A percentile compares a stretch with the other conserved stretches of the same genome.
Conservation (phyloP, 2,113 vertebrate genomes). For the Mystacornis crossleyi region DNA sequence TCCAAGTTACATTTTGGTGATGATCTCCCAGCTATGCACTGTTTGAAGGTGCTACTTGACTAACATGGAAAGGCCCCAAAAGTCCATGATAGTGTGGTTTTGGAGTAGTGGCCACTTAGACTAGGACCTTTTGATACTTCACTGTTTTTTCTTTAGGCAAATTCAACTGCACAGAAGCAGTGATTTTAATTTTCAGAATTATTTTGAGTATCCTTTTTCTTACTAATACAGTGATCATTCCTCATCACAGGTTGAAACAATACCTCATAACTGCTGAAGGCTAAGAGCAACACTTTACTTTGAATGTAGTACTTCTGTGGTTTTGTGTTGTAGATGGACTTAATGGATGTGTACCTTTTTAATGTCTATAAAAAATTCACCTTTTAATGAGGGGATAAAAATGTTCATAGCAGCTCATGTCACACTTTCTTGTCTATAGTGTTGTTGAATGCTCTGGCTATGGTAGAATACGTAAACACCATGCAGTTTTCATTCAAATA, state of each 20-base stretch:
- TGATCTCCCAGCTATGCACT: background rate
- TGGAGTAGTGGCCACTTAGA: background rate
- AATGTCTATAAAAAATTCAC: slow-evolving; percentile 27
- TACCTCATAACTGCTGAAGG: slow-evolving; percentile 53
- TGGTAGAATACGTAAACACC: background rate
- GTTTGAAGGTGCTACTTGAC: background rate
- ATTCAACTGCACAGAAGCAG: background rate
- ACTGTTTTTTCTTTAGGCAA: slow-evolving; percentile 3
- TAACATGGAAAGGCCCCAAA: background rate
- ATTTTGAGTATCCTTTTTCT: background rate
- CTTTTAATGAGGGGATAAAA: slow-evolving; percentile 32
- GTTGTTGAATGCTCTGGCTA: slow-evolving; percentile 40
- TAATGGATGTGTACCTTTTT: slow-evolving; percentile 48
- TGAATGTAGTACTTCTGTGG: slow-evolving; percentile 36
- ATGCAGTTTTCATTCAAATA: slow-evolving; percentile 4
- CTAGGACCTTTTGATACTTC: background rate
- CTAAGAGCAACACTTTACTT: slow-evolving; percentile 17
- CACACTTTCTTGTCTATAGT: slow-evolving; percentile 7
- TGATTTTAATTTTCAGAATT: background rate
- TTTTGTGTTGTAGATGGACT: slow-evolving; percentile 43
- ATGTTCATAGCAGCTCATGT: background rate
- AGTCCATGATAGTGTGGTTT: background rate
- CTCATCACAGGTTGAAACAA: slow-evolving; percentile 9
- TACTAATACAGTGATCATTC: slow-evolving; percentile 2
- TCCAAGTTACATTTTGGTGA: background rate